Base-by-base conservation (phyloP, 2,888 invertebrate genomes). In the Drosophila suboccidentalis region DNA sequence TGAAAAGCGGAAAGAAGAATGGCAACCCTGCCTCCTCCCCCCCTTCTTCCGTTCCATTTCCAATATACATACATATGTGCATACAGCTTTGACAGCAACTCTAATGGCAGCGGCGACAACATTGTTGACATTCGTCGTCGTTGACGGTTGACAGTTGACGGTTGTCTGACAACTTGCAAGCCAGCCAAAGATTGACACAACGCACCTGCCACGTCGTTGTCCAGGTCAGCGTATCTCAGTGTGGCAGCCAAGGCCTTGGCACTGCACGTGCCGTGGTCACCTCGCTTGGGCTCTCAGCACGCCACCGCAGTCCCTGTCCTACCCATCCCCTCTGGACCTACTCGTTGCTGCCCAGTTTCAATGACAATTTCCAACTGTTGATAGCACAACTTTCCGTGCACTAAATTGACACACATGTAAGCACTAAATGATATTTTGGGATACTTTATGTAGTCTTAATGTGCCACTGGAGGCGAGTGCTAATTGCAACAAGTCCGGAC, bases 81-180 rank as follows among this genome's bases (percentile, higher is more conserved):
- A 53, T 36, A 47, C 36, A 38, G 46, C 69, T 61, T 51, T 75
- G 80, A 64, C 75, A 79, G 60, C 51, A 22, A 32, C 36, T 69
- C 72, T 75, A 74, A 66, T 70, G 65, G 69, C 59, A 61, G 58
- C 39, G 61, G 39, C 57, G 67, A 68, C 67, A 61, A 63, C 51
- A 43, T 19, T 80, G 81, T 77, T 87, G 87, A 83, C 81, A 71
- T 68, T 71, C 50, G 36, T 43, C 49, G 54, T 58, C 53, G 44
- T 59, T 41, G 43, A 39, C 29, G 39, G 36, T 46, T 57, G 55
- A 46, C n/a, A n/a, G 13, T 29, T 61, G 71, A 59, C 41, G 59
- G 32, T 47, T 58, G 69, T 51, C 68, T 69, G 71, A 50, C 57
- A 53, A 55, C 79, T 53, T 64, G 32, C 47, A n/a, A 57, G 61